A percentile compares a stretch with the other conserved stretches of the same genome.
Evolutionary conservation across 2,113 vertebrate species (phyloP).

Genomic region (Antechinus flavipes): DNA sequence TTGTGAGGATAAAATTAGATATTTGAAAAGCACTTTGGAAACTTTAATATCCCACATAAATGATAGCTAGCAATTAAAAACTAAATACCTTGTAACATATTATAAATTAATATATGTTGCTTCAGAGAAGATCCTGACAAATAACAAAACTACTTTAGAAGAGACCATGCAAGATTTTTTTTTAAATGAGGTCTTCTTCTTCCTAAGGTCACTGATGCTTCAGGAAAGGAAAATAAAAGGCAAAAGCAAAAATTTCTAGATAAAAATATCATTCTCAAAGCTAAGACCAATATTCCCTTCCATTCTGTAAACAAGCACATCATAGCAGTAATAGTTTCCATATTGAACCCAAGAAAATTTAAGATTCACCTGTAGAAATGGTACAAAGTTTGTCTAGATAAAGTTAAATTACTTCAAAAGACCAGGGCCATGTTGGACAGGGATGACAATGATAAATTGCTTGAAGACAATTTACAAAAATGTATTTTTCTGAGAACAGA

Average conservation of each 20-base stretch:
- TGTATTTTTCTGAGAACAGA: neutral
- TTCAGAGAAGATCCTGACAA: neutral
- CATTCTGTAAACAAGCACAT: neutral
- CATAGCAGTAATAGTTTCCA: neutral
- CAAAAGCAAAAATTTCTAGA: neutral
- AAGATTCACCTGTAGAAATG: neutral
- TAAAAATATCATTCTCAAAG: neutral
- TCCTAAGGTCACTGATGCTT: neutral
- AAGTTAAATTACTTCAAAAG: neutral
- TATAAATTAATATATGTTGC: neutral
- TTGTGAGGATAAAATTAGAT: neutral
- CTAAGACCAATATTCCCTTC: neutral
- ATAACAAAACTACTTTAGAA: neutral
- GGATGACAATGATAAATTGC: neutral
- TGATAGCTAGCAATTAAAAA: neutral
- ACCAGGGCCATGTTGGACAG: neutral
- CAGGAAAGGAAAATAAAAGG: neutral
- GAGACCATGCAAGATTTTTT: neutral
- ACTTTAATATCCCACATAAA: neutral
- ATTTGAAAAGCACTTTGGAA: neutral
- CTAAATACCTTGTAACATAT: neutral
- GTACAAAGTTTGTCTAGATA: neutral
- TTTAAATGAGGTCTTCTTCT: neutral
- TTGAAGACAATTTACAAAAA: neutral
- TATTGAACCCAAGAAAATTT: neutral